Conservation (phyloP, 2,113 vertebrate species). For the Clinocottus analis region DNA sequence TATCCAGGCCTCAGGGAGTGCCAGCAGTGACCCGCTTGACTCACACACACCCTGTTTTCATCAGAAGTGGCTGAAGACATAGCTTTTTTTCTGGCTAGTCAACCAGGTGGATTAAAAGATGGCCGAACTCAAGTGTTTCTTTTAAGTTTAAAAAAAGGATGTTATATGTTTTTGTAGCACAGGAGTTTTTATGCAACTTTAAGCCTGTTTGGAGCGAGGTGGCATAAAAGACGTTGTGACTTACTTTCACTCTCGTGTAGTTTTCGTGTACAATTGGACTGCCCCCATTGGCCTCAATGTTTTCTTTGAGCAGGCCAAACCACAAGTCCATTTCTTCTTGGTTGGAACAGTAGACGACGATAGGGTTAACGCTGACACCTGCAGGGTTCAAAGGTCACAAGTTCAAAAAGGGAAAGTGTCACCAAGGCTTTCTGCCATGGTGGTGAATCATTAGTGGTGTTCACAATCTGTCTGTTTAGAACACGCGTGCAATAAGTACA, state of each 20-base stretch:
- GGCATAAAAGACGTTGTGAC: neutral
- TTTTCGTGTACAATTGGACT: conserved; percentile 63
- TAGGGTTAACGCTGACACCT: conserved; percentile 92
- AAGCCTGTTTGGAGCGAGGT: neutral
- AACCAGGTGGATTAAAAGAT: conserved; percentile 30
- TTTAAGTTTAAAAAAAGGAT: conserved; percentile 1
- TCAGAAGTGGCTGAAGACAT: conserved; percentile 37
- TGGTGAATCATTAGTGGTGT: conserved; percentile 25
- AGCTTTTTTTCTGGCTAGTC: conserved; percentile 27
- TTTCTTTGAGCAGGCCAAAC: conserved; percentile 92
- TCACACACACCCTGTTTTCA: conserved; percentile 71
- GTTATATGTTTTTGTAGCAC: neutral
- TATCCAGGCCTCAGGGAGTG: conserved; percentile 51
- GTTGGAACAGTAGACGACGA: conserved; percentile 90
- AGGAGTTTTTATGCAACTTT: neutral
- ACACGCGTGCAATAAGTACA: conserved; percentile 27
- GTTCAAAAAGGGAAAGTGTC: conserved; percentile 44
- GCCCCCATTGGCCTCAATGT: conserved; percentile 88
- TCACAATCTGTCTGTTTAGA: conserved; percentile 5
- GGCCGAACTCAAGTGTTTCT: neutral
- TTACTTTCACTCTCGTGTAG: conserved; percentile 80
- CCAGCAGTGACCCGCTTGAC: conserved; percentile 69
- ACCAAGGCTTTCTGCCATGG: conserved; percentile 10
- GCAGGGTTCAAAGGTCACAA: conserved; percentile 54
- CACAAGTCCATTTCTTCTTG: conserved; percentile 88